Evolutionary conservation across 2,113 vertebrate genomes (phyloP), one percentile per base, ranked within the genome.

Genomic region (Osmerus eperlanus): DNA sequence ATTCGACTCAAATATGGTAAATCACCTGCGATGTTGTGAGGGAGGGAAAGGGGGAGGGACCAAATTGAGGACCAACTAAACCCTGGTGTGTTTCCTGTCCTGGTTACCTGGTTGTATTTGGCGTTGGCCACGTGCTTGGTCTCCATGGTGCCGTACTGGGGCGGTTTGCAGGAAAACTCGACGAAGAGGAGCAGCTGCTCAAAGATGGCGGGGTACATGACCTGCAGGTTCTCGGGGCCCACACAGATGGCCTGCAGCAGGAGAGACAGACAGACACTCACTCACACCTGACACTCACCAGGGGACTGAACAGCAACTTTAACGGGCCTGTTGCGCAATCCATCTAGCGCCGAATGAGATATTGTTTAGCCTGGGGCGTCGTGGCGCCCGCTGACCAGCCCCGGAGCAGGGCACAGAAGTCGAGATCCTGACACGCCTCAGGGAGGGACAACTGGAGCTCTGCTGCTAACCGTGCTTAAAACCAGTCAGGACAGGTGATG

Each of bases 191-290:
- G 89, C 59, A 99, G 94, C 84, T 99, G 97, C 82, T 98, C 92
- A 47, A 99, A 99, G 89, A 99, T 98, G 84, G 97, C 96, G 32
- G 97, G 97, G 91, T 99, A 99, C 97, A 99, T 99, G 91, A 96
- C 95, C 90, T 99, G 97, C 95, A 99, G 97, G 78, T 91, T 94
- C 92, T 99, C 97, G 3, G 96, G 94, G 78, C 97, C 96, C 76
- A 98, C 91, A 80, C 97, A 98, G 88, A 99, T 99, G 74, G 96
- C 96, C 97, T 99, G 84, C 61, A 89, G 85, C 84, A 66, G 85
- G 36, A 75, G 78, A 83, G 61, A 78, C 79, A 56, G 75, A 87
- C 78, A 87, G 85, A 88, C 84, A 81, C 47, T 53, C n/a, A 71
- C 69, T 53, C 41, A 61, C 83, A 67, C 81, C 80, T 83, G 81